Evolutionary conservation across 2,888 invertebrate genomes (phyloP), one percentile per base, ranked within the genome.

Genomic region (Rhaphigaster nebulosa): DNA sequence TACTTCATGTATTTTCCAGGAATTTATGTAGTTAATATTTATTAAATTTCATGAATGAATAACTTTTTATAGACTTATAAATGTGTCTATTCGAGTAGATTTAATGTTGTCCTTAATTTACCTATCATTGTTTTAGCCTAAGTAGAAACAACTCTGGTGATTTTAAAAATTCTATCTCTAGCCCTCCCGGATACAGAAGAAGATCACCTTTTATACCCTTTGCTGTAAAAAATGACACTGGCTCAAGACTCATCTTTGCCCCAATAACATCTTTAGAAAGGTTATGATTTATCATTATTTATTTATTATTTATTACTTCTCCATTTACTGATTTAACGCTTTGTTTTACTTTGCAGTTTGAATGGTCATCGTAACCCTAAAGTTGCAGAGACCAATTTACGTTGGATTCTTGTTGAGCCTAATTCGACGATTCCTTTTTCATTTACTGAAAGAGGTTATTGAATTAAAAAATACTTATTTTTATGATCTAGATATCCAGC

Each of bases 201-300:
- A 95, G 98, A 90, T 96, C 97, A 45, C 98, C 99, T 10, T 99
- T 99, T 94, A 96, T 99, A 92, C 99, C 99, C 0, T 99, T 98
- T 94, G 97, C 98, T 20, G 94, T 99, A 91, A 96, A 96, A 93
- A 99, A 99, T 94, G 96, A 98, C 92, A 98, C 98, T 0, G 99
- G 99, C 0, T 96, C 97, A 90, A 95, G 95, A 29, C 94, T 99
- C 38, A 96, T 96, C 94, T 99, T 98, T 94, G 97, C 97, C 91
- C 98, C 98, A 0, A 95, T 97, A 88, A 96, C 97, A 87, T 96
- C 96, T 34, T 95, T 96, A 0, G 96, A 96, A 84, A 92, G 91
- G 93, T 93, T 90, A 90, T 90, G 88, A 45, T 65, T 70, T 80
- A n/a, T 65, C 34, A 38, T 87, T 34, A 54, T n/a, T 87, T 54